Base-by-base conservation (phyloP, 2,113 vertebrate species). In the Salvator merianae region DNA sequence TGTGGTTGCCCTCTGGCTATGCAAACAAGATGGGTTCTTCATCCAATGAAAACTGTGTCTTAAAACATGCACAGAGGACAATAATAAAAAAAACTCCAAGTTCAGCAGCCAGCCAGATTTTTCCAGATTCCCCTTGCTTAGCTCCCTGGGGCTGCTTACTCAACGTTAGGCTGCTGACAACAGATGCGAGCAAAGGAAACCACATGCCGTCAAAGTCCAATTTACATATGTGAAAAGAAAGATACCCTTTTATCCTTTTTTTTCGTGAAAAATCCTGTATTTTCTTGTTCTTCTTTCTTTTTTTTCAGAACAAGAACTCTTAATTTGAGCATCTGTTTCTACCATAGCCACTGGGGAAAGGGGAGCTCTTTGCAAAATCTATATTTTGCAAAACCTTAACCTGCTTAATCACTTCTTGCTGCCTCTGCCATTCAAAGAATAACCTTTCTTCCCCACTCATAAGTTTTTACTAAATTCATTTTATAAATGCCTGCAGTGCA, bases 391-490 rank as follows among this genome's bases (percentile, higher is more conserved):
- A n/a, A 84, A 71, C 36, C 2, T 72, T 34, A 71, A 71, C 66
- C 28, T 43, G 22, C 32, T 32, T 28, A 71, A 65, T 66, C 7
- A 34, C 13, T 50, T 36, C 62, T 55, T 77, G 63, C 68, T 82
- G 16, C 28, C 26, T 68, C n/a, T 68, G 62, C 62, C 74, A 83
- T 68, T 68, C 40, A 53, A 68, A 7, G 28, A 73, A 76, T 74
- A 32, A 18, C 43, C 34, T 77, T 77, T 47, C 74, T 30, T 7
- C 36, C 9, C 50, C 59, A 47, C 5, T 40, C 40, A 14, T 18
- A 32, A 12, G 71, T 74, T 63, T 72, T 79, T 79, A 73, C 79
- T 72, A 71, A 71, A 84, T 63, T 68, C 36, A 72, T 72, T 71
- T 78, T 78, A 72, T 69, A 50, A 77, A 84, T 77, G 63, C 74